phyloP scores from a whole-genome alignment of 2,113 vertebrate genomes.

The Rhineura floridana region DNA sequence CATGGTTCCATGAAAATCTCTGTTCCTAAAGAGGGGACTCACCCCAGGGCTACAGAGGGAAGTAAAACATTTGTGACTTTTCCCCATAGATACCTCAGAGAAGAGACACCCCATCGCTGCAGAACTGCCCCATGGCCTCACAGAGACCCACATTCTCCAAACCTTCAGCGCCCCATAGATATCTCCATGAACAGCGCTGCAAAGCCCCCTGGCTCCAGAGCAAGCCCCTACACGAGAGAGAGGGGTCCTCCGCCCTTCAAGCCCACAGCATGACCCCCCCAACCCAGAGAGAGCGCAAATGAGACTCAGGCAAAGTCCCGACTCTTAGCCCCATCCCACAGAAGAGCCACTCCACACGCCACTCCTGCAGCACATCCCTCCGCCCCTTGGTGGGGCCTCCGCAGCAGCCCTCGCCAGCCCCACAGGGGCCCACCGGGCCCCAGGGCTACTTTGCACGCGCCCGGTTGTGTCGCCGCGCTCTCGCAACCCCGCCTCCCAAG shows the following conservation, averaged over 20 bases:
- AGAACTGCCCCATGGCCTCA: background rate
- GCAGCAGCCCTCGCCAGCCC: too few relatives aligned
- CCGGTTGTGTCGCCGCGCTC: background rate
- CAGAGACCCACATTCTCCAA: background rate
- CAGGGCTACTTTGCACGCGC: background rate
- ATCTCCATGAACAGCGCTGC: background rate
- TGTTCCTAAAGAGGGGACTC: background rate
- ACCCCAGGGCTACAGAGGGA: background rate
- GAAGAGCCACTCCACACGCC: too few relatives aligned
- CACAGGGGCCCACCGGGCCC: background rate
- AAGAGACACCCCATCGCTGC: background rate
- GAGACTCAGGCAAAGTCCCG: too few relatives aligned
- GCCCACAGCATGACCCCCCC: too few relatives aligned
- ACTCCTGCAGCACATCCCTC: too few relatives aligned
- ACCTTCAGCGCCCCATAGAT: background rate
- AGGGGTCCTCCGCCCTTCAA: background rate
- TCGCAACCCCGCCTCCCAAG: background rate
- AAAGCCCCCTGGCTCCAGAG: background rate
- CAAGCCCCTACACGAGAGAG: background rate
- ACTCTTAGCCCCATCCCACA: too few relatives aligned
- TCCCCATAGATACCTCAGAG: background rate
- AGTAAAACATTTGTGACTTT: background rate
- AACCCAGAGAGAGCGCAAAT: too few relatives aligned
- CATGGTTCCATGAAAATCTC: background rate
- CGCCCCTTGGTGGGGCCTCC: too few relatives aligned